Evolutionary conservation across 2,797 vertebrate species (phyloP).

Genomic region (Malacoctenus gilli): DNA sequence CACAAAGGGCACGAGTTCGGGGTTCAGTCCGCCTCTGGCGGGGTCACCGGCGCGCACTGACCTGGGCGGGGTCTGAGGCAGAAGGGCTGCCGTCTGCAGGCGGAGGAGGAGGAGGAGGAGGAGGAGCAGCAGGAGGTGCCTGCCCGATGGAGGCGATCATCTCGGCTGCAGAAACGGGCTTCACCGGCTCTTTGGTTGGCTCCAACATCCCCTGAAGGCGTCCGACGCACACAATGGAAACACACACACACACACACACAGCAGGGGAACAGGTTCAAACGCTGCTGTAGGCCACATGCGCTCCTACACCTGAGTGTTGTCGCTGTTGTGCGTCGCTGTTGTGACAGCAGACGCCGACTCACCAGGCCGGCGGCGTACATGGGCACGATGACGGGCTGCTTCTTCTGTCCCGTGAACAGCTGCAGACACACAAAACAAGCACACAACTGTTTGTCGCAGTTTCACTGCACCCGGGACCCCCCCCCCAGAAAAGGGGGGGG

Average conservation of each 20-base stretch:
- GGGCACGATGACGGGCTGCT: slow-evolving; percentile 97
- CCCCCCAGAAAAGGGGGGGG: not conserved
- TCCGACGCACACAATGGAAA: too few relatives aligned
- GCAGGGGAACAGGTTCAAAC: too few relatives aligned
- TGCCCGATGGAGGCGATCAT: slow-evolving; percentile 97
- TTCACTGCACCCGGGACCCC: not conserved
- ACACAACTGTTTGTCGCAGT: too few relatives aligned
- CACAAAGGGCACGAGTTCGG: not conserved
- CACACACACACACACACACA: not conserved
- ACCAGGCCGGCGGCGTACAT: slow-evolving; percentile 98
- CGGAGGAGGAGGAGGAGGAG: too few relatives aligned
- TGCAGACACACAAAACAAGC: slow-evolving; percentile 68
- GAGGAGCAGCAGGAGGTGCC: slow-evolving; percentile 73
- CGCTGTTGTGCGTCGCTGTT: too few relatives aligned
- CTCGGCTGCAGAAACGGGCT: slow-evolving; percentile 96
- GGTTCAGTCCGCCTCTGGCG: too few relatives aligned
- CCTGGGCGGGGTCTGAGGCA: slow-evolving; percentile 88
- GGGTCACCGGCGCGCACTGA: slow-evolving; percentile 58
- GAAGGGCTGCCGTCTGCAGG: slow-evolving; percentile 85
- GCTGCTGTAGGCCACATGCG: too few relatives aligned
- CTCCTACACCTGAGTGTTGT: too few relatives aligned
- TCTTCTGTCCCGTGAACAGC: slow-evolving; percentile 98
- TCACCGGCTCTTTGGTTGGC: slow-evolving; percentile 96
- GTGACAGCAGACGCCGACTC: too few relatives aligned
- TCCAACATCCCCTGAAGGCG: slow-evolving; percentile 96